Percentiles rank a stretch among this genome's conserved stretches.
Conservation (phyloP, 2,113 vertebrate species). For the Amblyornis subalaris region DNA sequence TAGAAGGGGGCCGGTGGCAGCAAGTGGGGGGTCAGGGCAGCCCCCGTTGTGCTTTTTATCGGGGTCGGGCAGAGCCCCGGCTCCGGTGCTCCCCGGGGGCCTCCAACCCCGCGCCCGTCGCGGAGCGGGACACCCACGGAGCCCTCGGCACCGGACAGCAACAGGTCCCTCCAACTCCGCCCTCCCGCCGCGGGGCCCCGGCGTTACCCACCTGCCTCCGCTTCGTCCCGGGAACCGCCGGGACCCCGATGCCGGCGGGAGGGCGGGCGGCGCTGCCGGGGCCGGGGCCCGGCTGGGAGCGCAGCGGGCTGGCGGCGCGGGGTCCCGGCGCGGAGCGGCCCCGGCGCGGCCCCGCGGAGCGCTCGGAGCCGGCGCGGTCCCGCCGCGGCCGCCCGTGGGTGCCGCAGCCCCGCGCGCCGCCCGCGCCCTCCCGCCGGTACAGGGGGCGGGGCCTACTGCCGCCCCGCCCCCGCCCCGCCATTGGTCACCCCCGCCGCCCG, state of each 20-base stretch:
- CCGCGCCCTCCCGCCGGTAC: background rate
- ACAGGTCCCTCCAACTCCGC: background rate
- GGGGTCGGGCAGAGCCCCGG: background rate
- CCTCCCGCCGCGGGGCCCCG: background rate
- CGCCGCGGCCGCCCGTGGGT: too few species aligned
- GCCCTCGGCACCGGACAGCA: background rate
- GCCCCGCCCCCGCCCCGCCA: background rate
- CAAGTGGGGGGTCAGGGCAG: background rate
- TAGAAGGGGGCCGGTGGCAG: background rate
- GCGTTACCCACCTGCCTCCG: slow-evolving; percentile 2
- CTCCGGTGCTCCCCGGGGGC: background rate
- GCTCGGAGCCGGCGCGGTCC: too few species aligned
- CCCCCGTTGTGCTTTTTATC: rapidly evolving
- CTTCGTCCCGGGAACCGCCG: background rate
- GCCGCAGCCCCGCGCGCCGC: too few species aligned
- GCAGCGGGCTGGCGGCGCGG: background rate
- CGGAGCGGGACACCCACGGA: background rate
- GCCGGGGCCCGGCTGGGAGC: background rate
- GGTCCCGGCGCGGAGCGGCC: background rate
- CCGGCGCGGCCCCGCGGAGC: too few species aligned
- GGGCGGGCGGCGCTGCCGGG: background rate
- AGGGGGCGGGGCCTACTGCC: background rate
- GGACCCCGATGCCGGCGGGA: background rate
- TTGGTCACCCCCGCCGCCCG: background rate
- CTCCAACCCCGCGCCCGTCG: too few species aligned